Evolutionary conservation across 1,140 invertebrate genomes (phyloP), one percentile per base, ranked within the genome.

Genomic region (Papilio aristodemus): DNA sequence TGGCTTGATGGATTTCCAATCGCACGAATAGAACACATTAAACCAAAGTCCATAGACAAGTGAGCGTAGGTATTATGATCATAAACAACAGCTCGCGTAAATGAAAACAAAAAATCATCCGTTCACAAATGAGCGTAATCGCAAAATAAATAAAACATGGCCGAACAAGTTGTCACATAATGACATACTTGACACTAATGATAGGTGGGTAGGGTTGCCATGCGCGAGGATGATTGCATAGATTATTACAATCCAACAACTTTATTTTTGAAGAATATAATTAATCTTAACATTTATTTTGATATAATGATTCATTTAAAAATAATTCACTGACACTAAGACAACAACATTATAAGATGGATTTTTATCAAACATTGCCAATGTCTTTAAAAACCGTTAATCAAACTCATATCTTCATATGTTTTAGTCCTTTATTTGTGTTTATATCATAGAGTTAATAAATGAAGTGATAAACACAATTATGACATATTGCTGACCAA

Each of bases 111-210:
- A 83, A 83, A 83, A 62, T 46, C 39, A 59, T 37, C 71, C 70
- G 8, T 27, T 57, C 75, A 66, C 75, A 74, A 77, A 79, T 77
- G 80, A 75, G 72, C 70, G 73, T 78, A 79, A 79, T 78, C 73
- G 76, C 73, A 79, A 74, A 80, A 78, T 80, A 86, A 81, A 83
- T 79, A 84, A 86, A 83, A 77, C 73, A 77, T 68, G 70, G 63
- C 64, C 60, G 63, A 79, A 79, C 71, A 81, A 79, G 79, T 86
- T 80, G 79, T 80, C 79, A 77, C 67, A 70, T 79, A 82, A 81
- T 80, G 73, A 77, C 77, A 69, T 76, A 75, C 67, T 83, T 79
- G 79, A 79, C 81, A 74, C 77, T 85, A 84, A 85, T 85, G 83
- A 78, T 74, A 71, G 72, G 66, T 43, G 50, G 67, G 39, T 66